Conservation (phyloP, 1,140 invertebrate genomes). For the Centruroides sculpturatus region DNA sequence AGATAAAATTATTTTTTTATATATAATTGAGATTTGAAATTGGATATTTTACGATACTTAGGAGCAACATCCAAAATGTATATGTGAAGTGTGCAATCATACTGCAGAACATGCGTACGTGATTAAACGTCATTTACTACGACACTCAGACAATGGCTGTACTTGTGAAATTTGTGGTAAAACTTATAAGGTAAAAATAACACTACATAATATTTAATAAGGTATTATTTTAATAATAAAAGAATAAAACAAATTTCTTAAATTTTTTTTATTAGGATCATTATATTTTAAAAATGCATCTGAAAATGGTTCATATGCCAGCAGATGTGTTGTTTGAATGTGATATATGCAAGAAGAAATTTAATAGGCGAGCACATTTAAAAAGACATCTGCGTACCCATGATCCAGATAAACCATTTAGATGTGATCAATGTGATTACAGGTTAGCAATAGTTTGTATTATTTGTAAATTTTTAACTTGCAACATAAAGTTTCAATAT, state of each 20-base stretch:
- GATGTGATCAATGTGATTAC: slow-evolving; percentile 32
- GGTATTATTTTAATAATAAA: neutral
- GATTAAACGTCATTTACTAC: slow-evolving; percentile 30
- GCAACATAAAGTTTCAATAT: too few species aligned
- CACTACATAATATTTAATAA: neutral
- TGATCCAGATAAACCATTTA: slow-evolving; percentile 31
- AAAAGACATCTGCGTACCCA: slow-evolving; percentile 32
- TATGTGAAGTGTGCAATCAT: slow-evolving; percentile 29
- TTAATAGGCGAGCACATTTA: slow-evolving; percentile 32
- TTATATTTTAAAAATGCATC: slow-evolving; percentile 34
- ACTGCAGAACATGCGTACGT: slow-evolving; percentile 32
- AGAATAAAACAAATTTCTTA: neutral
- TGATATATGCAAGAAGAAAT: slow-evolving; percentile 29
- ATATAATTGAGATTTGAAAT: too few species aligned
- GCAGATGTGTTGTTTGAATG: slow-evolving; percentile 32
- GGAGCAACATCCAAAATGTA: slow-evolving; percentile 29
- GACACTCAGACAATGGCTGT: slow-evolving; percentile 27
- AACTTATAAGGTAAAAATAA: slow-evolving; percentile 27
- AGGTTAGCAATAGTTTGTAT: slow-evolving; percentile 21
- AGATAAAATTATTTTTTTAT: too few species aligned
- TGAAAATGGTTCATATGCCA: slow-evolving; percentile 34
- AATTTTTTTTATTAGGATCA: slow-evolving; percentile 24
- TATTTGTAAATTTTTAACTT: neutral
- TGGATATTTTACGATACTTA: slow-evolving; percentile 11
- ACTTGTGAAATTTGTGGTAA: slow-evolving; percentile 31